Evolutionary conservation across 2,888 invertebrate genomes (phyloP).

Genomic region (Rhorus exstirpatorius): DNA sequence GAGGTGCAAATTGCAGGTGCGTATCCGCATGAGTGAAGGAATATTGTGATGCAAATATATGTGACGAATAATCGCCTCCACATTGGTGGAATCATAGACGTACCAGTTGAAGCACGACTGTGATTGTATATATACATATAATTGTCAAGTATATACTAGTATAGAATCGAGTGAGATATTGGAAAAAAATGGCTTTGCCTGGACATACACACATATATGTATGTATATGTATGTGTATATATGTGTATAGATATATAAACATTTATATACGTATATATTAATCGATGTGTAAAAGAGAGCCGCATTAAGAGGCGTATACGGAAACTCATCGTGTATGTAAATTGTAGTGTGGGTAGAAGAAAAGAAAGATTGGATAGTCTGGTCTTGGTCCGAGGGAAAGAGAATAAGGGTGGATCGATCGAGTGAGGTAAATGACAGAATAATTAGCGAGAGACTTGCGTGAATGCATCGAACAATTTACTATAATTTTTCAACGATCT

Average conservation of each 20-base stretch:
- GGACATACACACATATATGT: constrained; percentile 1
- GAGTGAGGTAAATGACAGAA: constrained; percentile 29
- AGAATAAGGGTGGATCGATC: constrained; percentile 30
- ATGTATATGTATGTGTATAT: constrained; percentile 53
- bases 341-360: constrained; percentile 43
- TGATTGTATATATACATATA: constrained; percentile 3
- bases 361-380: constrained; percentile 44
- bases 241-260: constrained; percentile 50
- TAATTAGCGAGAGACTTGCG: constrained; percentile 27
- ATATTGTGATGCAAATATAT: constrained; percentile 39
- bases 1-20: constrained; percentile 52
- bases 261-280: constrained; percentile 55
- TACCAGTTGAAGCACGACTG: constrained; percentile 26
- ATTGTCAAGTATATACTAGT: constrained; percentile 27
- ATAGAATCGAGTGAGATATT: constrained; percentile 14
- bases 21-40: constrained; percentile 51
- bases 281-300: constrained; percentile 46
- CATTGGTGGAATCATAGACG: constrained; percentile 50
- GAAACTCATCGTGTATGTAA: constrained; percentile 67
- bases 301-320: constrained; percentile 52
- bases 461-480: no score
- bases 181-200: constrained; percentile 1
- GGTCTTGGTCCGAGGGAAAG: constrained; percentile 40
- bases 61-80: constrained; percentile 30
- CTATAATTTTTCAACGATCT: constrained; percentile 21